Base-by-base conservation (phyloP, 2,888 invertebrate genomes). In the Caenorhabditis uteleia region DNA sequence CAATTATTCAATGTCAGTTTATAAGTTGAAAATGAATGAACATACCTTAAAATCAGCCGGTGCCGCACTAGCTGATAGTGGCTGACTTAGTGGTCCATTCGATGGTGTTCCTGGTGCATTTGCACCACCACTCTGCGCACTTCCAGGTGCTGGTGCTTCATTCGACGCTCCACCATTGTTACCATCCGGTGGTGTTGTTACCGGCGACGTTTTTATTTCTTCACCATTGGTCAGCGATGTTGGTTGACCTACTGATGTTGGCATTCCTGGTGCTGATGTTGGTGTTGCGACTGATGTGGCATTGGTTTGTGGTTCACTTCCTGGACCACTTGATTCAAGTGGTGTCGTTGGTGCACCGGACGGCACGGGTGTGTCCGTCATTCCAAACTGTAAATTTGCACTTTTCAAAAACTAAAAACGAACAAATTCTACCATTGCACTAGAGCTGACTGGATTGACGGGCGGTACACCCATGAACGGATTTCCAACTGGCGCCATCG, bases 191-290 rank as follows among this genome's bases (percentile, higher is more conserved):
- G 70, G 74, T 20, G 70, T 70, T 10, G 69, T 67, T 14, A 68
- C 70, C 12, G 78, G 78, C 26, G 78, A 77, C 16, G 75, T 61
- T 31, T 78, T 78, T 62, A 78, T 68, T 10, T 77, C 77, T 42
- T 64, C 68, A 16, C 65, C 72, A 36, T 62, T 65, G 25, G 50
- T 48, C 42, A 54, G 26, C 8, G 53, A 38, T 34, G 57, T 54
- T 43, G 45, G 39, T 18, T 31, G 33, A 2, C 47, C 47, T 12
- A 38, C 27, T 36, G 36, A 27, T 18, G 47, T 7, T 36, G 23
- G 23, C 14, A n/a, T 47, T 27, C 47, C 47, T n/a, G 25, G 18
- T 25, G 14, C 38, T 7, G 23, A 7, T 10, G 14, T 18, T 18
- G 45, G 33, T 45, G 45, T n/a, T 31, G 45, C 20, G 2, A n/a